These are phyloP conservation scores for Criorhina ranunculi DNA, from an alignment of 2,888 invertebrate species.

Conservation along the genomic window DNA sequence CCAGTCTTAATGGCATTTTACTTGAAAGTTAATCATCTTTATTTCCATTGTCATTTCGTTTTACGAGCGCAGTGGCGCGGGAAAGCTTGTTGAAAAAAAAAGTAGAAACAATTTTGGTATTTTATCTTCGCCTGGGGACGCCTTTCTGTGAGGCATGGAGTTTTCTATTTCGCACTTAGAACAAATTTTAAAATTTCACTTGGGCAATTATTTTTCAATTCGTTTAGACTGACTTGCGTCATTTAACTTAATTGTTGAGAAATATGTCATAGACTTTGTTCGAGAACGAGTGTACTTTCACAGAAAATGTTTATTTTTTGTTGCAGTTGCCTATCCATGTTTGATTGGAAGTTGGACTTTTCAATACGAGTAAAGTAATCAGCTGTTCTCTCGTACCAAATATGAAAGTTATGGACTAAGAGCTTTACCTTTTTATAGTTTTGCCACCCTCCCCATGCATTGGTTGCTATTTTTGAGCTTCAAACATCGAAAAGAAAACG, in stretches of 20 bases:
- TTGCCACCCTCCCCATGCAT: no score
- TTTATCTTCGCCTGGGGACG: slow-evolving; percentile 12
- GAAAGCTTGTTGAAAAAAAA: slow-evolving; percentile 12
- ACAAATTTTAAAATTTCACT: slow-evolving; percentile 42
- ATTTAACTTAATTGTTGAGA: slow-evolving; percentile 31
- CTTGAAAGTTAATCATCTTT: slow-evolving; percentile 62
- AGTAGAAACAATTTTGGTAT: slow-evolving; percentile 17
- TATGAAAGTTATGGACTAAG: no score
- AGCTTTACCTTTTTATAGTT: no score
- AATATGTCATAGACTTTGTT: slow-evolving; percentile 22
- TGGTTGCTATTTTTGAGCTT: no score
- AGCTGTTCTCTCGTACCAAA: no score
- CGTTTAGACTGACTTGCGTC: neutral
- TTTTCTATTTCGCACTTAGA: slow-evolving; percentile 18
- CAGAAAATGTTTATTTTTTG: neutral
- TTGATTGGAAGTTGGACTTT: no score
- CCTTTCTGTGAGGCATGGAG: neutral
- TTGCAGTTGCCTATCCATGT: no score
- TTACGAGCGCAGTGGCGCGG: slow-evolving; percentile 24
- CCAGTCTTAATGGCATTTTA: slow-evolving; percentile 47
- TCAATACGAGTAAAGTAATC: no score
- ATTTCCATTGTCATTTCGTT: slow-evolving; percentile 51
- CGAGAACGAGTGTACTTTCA: neutral
- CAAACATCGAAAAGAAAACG: no score
- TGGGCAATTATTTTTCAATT: slow-evolving; percentile 10